A percentile compares a stretch with the other conserved stretches of the same genome.
phyloP scores from a whole-genome alignment of 2,113 vertebrate species.

The Megaceryle torquata region DNA sequence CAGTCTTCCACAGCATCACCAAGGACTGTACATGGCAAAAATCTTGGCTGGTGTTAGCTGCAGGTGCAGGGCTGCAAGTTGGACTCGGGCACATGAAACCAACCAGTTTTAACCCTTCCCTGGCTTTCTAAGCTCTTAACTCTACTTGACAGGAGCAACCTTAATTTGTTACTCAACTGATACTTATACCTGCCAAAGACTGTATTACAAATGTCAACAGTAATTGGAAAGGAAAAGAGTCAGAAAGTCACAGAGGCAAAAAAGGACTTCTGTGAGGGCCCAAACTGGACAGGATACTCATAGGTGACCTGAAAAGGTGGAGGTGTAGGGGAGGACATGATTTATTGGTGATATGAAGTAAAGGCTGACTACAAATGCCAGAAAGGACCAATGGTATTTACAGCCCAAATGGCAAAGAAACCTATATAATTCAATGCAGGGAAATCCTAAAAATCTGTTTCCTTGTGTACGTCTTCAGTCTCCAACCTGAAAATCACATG shows the following conservation, averaged over 20 bases:
- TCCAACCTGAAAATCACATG: not conserved
- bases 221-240: not conserved
- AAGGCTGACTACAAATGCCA: not conserved
- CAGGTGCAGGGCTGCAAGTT: not conserved
- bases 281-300: not conserved
- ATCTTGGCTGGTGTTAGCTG: too few relatives aligned
- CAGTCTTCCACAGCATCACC: not conserved
- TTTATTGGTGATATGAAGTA: not conserved
- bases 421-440: not conserved
- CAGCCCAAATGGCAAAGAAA: not conserved
- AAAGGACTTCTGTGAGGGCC: not conserved
- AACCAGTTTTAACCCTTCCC: not conserved
- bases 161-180: too few relatives aligned
- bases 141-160: not conserved
- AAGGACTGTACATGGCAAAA: too few relatives aligned
- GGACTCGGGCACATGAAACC: not conserved
- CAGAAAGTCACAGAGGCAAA: not conserved
- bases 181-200: not conserved
- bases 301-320: not conserved
- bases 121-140: not conserved
- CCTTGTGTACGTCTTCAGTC: too few relatives aligned
- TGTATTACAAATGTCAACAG: not conserved
- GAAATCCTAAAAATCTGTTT: not conserved
- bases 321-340: not conserved
- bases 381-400: not conserved